Percentiles rank a stretch among this genome's conserved stretches.
phyloP scores from a whole-genome alignment of 2,113 vertebrate genomes.

The Neolamprologus kungweensis region DNA sequence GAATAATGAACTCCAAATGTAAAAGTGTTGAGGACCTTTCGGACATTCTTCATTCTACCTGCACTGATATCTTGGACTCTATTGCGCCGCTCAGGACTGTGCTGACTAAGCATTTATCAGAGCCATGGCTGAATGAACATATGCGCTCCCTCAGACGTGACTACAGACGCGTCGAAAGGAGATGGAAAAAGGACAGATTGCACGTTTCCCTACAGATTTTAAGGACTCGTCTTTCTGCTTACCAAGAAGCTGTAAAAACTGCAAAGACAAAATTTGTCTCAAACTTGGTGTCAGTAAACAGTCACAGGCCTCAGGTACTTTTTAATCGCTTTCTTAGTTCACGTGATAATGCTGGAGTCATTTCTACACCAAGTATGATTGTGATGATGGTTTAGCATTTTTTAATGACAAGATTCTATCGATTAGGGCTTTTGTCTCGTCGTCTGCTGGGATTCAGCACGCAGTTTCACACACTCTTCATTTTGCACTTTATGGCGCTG shows the following conservation, averaged over 20 bases:
- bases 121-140: too few species aligned
- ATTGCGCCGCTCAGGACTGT: rapidly evolving
- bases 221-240: too few species aligned
- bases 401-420: neutral
- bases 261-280: too few species aligned
- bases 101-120: too few species aligned
- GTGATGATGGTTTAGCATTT: neutral
- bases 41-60: neutral
- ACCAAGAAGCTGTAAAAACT: too few species aligned
- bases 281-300: too few species aligned
- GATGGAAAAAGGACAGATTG: too few species aligned
- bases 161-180: too few species aligned
- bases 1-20: neutral
- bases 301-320: too few species aligned
- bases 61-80: rapidly evolving
- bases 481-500: neutral
- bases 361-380: neutral
- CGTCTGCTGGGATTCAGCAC: neutral
- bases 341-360: neutral
- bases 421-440: neutral
- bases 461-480: neutral
- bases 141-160: too few species aligned
- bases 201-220: too few species aligned
- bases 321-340: too few species aligned
- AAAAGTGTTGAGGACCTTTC: neutral